Percentiles rank a stretch among this genome's conserved stretches.
These are phyloP conservation scores for Xestia sexstrigata DNA, from an alignment of 2,888 invertebrate genomes.

Conservation along the genomic window DNA sequence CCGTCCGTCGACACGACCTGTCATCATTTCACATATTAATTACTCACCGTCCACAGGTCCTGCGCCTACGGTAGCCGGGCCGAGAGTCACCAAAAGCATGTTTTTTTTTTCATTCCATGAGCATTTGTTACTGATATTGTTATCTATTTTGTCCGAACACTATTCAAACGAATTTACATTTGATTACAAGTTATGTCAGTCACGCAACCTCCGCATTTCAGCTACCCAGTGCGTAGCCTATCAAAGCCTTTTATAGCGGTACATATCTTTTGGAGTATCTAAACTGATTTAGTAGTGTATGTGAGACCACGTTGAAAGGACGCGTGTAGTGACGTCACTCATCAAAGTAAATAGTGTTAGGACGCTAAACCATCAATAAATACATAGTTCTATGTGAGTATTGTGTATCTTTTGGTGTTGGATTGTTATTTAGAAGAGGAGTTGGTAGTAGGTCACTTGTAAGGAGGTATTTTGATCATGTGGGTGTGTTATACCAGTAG, in stretches of 20 bases:
- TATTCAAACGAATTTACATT: neutral
- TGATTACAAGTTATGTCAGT: neutral
- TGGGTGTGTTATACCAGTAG: neutral
- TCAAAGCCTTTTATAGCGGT: constrained; percentile 12
- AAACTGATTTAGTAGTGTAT: constrained; percentile 18
- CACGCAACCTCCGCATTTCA: neutral
- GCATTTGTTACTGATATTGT: neutral
- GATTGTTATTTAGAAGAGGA: neutral
- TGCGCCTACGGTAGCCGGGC: too few relatives aligned
- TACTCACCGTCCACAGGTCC: too few relatives aligned
- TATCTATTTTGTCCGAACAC: too few relatives aligned
- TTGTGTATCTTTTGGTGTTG: constrained; percentile 12
- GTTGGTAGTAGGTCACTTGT: too few relatives aligned
- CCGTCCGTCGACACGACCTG: too few relatives aligned
- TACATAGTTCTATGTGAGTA: constrained; percentile 25
- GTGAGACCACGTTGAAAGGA: neutral
- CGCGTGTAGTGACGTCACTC: constrained; percentile 26
- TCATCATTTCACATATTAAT: too few relatives aligned
- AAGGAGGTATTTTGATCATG: neutral
- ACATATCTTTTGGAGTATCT: neutral
- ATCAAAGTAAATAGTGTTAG: neutral
- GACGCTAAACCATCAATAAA: neutral
- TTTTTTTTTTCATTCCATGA: neutral
- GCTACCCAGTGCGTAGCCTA: constrained; percentile 33
- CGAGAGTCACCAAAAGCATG: neutral